phyloP scores from a whole-genome alignment of 2,113 vertebrate species.

The Platysteira castanea region DNA sequence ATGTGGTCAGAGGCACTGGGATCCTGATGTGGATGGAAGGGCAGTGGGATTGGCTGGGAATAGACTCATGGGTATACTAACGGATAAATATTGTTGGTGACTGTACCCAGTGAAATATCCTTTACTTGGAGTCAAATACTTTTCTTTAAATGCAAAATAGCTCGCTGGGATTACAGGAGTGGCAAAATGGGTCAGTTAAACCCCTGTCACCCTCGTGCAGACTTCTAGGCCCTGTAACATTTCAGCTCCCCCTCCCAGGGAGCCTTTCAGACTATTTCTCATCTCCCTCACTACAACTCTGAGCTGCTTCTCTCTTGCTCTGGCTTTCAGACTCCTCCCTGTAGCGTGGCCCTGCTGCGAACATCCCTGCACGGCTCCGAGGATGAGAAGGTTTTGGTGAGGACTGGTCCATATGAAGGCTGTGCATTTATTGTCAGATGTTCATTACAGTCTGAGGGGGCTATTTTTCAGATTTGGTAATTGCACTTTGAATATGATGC shows the following conservation, averaged over 20 bases:
- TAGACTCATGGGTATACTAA: neutral
- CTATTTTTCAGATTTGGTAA: neutral
- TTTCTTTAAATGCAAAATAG: neutral
- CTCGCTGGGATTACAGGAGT: neutral
- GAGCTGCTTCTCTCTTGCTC: neutral
- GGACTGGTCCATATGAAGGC: neutral
- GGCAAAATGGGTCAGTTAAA: neutral
- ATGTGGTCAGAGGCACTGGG: accelerated
- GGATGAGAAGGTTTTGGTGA: neutral
- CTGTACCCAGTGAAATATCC: neutral
- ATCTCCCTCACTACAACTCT: neutral
- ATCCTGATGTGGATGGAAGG: neutral
- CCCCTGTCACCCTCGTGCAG: neutral
- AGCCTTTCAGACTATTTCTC: neutral
- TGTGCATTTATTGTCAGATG: neutral
- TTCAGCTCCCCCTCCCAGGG: neutral
- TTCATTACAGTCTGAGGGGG: neutral
- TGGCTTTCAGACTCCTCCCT: slow-evolving; percentile 61
- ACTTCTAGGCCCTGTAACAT: neutral
- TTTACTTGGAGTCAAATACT: neutral
- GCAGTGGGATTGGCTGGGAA: neutral
- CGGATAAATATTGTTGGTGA: accelerated
- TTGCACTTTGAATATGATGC: neutral
- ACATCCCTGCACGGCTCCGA: neutral
- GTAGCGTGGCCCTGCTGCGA: neutral